Conservation (phyloP, 2,113 vertebrate species). For the Aix galericulata region DNA sequence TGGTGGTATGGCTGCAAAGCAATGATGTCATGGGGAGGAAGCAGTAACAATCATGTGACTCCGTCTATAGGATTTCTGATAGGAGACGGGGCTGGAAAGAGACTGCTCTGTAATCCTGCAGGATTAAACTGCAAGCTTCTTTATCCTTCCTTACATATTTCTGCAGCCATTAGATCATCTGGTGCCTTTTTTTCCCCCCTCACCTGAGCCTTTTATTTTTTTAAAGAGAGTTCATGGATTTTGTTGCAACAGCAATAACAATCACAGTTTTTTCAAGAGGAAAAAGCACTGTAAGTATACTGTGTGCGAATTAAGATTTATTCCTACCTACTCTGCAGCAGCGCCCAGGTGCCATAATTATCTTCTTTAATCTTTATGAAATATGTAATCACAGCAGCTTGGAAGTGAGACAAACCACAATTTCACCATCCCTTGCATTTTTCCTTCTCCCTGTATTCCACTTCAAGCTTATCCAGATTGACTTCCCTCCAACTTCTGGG, state of each 20-base stretch:
- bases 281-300: accelerated
- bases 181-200: accelerated
- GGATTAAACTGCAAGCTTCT: constrained; percentile 8
- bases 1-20: constrained; percentile 56
- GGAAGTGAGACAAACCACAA: background rate
- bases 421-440: background rate
- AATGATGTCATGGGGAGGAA: constrained; percentile 81
- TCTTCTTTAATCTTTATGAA: background rate
- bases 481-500: background rate
- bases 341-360: accelerated
- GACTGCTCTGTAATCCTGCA: background rate
- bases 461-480: background rate
- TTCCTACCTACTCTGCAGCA: background rate
- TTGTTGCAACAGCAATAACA: background rate
- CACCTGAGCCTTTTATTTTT: background rate
- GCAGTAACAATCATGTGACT: constrained; percentile 68
- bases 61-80: constrained; percentile 16
- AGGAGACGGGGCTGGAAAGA: background rate
- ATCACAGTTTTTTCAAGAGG: background rate
- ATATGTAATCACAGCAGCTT: background rate
- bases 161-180: accelerated
- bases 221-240: background rate
- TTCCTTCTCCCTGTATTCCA: background rate
- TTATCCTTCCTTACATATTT: background rate
- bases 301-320: background rate